Base-by-base conservation (phyloP, 2,888 invertebrate genomes). In the Fragum whitleyi region DNA sequence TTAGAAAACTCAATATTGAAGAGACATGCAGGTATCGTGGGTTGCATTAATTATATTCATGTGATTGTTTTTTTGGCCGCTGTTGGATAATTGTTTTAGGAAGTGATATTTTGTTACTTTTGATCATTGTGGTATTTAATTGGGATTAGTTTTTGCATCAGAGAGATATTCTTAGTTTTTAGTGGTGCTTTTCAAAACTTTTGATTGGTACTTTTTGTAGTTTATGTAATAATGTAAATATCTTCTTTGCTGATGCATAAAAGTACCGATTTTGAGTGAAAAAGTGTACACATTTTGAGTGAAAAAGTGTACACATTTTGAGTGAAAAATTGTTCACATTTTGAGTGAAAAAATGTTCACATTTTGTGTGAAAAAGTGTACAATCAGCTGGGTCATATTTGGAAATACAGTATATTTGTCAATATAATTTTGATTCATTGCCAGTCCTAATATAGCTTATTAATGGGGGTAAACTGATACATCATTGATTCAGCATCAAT, bases 1-100 rank as follows among this genome's bases (percentile, higher is more conserved):
- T 61, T 61, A 61, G 61, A 29, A 61, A 61, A 61, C 61, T 32
- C 61, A 61, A 61, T 61, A 61, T 61, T 32, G 61, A 32, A 61
- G 61, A 61, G 16, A 29, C 61, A n/a, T n/a, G n/a, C n/a, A 32
- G 61, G 32, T n/a, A 32, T 11, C 32, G 32, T 29, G 6, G 32
- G 29, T 29, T 61, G 61, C n/a, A n/a, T 61, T 61, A n/a, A n/a
- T n/a, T n/a, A n/a, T 19, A 47, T 47, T 47, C 47, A 47, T 47
- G 2, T 47, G 47, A 47, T 47, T 14, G 16, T 5, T 14, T 47
- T 47, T 47, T 47, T 47, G 2, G 5, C 7, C 2, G 14, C 14
- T n/a, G 14, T 14, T 14, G n/a, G 14, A 19, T 47, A 47, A 47
- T 47, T 47, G 47, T 47, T 47, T 47, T 5, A 19, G 14, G 47